A percentile compares a stretch with the other conserved stretches of the same genome.
Evolutionary conservation across 2,113 vertebrate genomes (phyloP).

Genomic region (Fregetta grallaria): DNA sequence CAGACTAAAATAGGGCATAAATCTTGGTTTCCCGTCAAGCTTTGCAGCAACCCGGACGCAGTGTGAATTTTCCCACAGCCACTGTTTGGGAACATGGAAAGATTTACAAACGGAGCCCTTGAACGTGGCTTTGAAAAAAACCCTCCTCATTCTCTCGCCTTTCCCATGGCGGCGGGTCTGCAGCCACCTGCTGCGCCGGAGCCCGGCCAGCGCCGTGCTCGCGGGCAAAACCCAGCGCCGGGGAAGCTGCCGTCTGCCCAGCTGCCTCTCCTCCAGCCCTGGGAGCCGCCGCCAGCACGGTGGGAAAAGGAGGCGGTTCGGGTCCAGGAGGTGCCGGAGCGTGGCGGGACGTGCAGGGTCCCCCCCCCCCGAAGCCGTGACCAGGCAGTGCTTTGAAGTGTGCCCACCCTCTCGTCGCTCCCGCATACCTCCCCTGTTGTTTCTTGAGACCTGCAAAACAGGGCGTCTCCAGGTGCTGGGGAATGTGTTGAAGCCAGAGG

Average conservation of each 20-base stretch:
- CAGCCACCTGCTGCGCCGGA: neutral
- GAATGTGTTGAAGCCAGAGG: neutral
- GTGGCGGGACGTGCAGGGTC: neutral
- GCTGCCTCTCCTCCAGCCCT: neutral
- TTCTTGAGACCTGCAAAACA: neutral
- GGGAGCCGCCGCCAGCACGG: neutral
- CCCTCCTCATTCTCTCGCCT: neutral
- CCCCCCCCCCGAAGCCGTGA: fast-evolving
- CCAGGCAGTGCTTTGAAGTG: fast-evolving
- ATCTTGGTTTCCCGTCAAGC: neutral
- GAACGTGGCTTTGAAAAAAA: neutral
- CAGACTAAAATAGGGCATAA: neutral
- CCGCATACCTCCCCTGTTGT: fast-evolving
- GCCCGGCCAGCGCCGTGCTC: neutral
- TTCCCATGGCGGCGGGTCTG: fast-evolving
- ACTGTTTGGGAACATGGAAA: neutral
- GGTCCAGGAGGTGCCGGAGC: neutral
- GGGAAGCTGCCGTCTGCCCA: neutral
- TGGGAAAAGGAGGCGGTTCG: fast-evolving
- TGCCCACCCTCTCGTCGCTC: fast-evolving
- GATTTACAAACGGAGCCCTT: neutral
- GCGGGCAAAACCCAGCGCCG: neutral
- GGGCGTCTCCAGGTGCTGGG: neutral
- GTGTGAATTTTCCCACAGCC: neutral
- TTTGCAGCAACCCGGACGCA: neutral